These are phyloP conservation scores for Polylopha cassiicola DNA, from an alignment of 2,888 invertebrate species.

Conservation along the genomic window DNA sequence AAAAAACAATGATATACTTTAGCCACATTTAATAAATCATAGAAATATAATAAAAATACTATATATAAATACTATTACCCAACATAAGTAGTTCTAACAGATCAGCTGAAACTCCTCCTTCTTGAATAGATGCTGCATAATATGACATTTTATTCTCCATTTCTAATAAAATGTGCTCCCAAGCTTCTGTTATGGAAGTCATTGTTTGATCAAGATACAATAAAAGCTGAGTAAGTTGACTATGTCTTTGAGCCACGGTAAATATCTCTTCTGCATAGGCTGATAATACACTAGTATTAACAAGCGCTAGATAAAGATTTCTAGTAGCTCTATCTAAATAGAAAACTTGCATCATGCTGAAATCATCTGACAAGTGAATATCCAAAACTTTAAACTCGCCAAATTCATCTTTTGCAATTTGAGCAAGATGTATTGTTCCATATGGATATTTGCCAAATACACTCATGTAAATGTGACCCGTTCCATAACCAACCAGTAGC, in stretches of 20 bases:
- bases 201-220: slow-evolving; percentile 85
- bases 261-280: slow-evolving; percentile 83
- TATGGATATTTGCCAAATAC: slow-evolving; percentile 92
- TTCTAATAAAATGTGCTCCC: slow-evolving; percentile 95
- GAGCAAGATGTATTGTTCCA: slow-evolving; percentile 80
- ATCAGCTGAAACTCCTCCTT: slow-evolving; percentile 92
- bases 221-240: slow-evolving; percentile 83
- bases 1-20: slow-evolving; percentile 21
- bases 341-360: slow-evolving; percentile 82
- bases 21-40: neutral
- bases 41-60: slow-evolving; percentile 7
- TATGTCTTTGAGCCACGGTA: slow-evolving; percentile 84
- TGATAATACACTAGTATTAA: slow-evolving; percentile 79
- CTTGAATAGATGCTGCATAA: slow-evolving; percentile 88
- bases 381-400: slow-evolving; percentile 79
- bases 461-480: slow-evolving; percentile 84
- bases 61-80: slow-evolving; percentile 65
- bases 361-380: slow-evolving; percentile 83
- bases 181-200: slow-evolving; percentile 90
- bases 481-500: slow-evolving; percentile 86
- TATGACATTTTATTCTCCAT: slow-evolving; percentile 95
- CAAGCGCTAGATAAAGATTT: slow-evolving; percentile 62
- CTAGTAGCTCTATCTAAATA: slow-evolving; percentile 72
- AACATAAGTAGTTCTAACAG: slow-evolving; percentile 93
- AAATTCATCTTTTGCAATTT: slow-evolving; percentile 75